A percentile compares a stretch with the other conserved stretches of the same genome.
Evolutionary conservation across 2,797 vertebrate genomes (phyloP).

Genomic region (Phalanger gymnotis): DNA sequence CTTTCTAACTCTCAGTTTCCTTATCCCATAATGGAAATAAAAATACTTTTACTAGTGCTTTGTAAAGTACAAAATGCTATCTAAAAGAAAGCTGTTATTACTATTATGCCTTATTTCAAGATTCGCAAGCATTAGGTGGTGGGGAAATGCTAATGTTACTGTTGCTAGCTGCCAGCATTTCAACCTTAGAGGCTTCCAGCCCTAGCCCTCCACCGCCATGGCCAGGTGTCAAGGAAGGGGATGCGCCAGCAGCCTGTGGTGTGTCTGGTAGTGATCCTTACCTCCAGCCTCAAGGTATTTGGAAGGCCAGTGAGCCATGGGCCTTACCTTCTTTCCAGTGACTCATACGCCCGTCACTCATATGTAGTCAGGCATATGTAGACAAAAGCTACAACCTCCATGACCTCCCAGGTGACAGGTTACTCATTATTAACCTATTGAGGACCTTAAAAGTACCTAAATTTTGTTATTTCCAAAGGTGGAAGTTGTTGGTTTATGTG

Average conservation of each 20-base stretch:
- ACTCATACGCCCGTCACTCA: background rate
- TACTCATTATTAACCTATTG: background rate
- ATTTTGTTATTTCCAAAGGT: background rate
- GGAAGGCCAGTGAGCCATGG: background rate
- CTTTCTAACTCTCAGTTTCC: background rate
- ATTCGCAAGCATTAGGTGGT: background rate
- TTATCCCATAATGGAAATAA: background rate
- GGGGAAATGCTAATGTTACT: background rate
- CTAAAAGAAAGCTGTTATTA: background rate
- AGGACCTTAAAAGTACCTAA: background rate
- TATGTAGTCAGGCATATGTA: background rate
- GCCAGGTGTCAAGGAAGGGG: background rate
- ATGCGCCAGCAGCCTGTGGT: background rate
- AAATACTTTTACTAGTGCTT: background rate
- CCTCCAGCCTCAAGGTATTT: background rate
- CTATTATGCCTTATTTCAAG: background rate
- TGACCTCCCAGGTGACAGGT: background rate
- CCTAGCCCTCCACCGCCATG: background rate
- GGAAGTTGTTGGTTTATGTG: background rate
- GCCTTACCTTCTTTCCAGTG: background rate
- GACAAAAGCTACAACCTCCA: background rate
- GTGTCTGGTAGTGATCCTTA: background rate
- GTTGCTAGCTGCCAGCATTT: background rate
- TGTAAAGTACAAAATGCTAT: background rate
- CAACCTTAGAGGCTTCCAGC: background rate